phyloP scores from a whole-genome alignment of 2,797 vertebrate genomes.

The Pagetopsis macropterus region DNA sequence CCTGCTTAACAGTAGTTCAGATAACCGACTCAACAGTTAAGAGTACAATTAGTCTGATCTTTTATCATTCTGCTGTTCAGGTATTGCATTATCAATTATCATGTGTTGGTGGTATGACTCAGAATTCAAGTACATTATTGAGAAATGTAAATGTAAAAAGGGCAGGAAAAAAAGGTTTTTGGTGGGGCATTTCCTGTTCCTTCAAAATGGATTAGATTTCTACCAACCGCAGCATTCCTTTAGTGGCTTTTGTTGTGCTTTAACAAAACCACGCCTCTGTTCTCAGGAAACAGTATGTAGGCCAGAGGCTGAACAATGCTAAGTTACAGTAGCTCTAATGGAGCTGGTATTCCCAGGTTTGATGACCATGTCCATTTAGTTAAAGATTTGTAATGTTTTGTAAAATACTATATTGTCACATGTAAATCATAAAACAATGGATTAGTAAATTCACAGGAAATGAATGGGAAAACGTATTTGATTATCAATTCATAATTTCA shows the following conservation, averaged over 20 bases:
- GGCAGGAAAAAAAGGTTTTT: neutral
- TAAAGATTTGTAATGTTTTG: too few species aligned
- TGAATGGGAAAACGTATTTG: neutral
- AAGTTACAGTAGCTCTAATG: constrained; percentile 6
- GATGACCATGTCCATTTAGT: neutral
- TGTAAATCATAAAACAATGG: neutral
- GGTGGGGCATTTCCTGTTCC: neutral
- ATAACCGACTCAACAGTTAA: neutral
- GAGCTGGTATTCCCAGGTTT: constrained; percentile 31
- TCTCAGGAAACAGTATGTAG: constrained; percentile 56
- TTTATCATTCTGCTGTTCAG: neutral
- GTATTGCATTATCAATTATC: neutral
- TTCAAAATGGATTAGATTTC: constrained; percentile 59
- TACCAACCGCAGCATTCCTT: constrained; percentile 31
- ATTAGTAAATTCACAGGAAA: neutral
- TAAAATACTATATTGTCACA: too few species aligned
- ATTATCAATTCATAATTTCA: neutral
- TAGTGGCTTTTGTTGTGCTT: constrained; percentile 60
- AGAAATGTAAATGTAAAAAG: neutral
- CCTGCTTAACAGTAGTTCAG: neutral
- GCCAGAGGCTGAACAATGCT: constrained; percentile 46
- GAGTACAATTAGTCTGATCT: neutral
- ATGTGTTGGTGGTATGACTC: neutral
- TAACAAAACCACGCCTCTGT: constrained; percentile 64
- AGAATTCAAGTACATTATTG: neutral